Conservation (phyloP, 2,888 invertebrate species). For the Eupeodes luniger region DNA sequence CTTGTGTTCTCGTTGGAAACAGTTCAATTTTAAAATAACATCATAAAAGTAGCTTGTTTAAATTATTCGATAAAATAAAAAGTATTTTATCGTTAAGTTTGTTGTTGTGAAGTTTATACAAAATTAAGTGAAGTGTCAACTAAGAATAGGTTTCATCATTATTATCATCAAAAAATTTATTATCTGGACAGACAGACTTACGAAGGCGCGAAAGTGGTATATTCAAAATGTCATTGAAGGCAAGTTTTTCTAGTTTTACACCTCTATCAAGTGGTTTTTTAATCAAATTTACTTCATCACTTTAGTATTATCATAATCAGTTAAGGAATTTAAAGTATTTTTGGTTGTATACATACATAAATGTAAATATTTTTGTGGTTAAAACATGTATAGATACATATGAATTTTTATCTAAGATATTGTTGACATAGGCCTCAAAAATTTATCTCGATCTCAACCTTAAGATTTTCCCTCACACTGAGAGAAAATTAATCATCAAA, state of each 20-base stretch:
- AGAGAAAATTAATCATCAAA: not conserved
- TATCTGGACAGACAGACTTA: slow-evolving; percentile 2
- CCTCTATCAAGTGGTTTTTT: not conserved
- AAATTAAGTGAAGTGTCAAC: not conserved
- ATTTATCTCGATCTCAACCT: not conserved
- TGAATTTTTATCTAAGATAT: not conserved
- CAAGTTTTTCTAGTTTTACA: slow-evolving; percentile 41
- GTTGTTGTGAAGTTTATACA: not conserved
- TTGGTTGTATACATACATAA: not conserved
- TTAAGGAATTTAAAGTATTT: slow-evolving; percentile 19
- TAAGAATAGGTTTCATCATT: slow-evolving; percentile 4
- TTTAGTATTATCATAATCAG: not conserved
- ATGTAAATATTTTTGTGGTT: not conserved
- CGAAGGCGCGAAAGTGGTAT: not conserved
- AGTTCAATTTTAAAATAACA: slow-evolving; percentile 19
- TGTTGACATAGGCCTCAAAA: slow-evolving; percentile 19
- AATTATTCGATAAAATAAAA: slow-evolving; percentile 11
- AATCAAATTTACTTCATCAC: slow-evolving; percentile 5
- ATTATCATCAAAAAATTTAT: not conserved
- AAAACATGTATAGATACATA: not conserved
- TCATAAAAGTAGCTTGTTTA: not conserved
- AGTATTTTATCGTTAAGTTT: slow-evolving; percentile 9
- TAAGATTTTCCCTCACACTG: not conserved
- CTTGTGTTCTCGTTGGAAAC: slow-evolving; percentile 37
- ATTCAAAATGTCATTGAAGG: slow-evolving; percentile 66